These are phyloP conservation scores for Tinea semifulvella DNA, from an alignment of 2,888 invertebrate genomes.

Conservation along the genomic window DNA sequence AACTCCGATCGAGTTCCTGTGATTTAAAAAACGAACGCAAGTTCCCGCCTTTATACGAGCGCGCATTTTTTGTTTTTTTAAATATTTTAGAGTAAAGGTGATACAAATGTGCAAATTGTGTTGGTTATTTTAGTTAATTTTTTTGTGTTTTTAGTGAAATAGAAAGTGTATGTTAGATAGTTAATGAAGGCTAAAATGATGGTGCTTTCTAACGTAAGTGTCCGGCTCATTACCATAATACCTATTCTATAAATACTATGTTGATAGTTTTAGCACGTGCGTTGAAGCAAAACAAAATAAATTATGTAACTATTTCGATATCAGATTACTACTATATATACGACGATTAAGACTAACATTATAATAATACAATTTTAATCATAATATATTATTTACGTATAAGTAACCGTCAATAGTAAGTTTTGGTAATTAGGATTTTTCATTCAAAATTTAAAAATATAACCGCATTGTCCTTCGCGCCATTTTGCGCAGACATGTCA, in stretches of 20 bases:
- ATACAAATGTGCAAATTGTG: background rate
- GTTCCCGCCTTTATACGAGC: constrained; percentile 1
- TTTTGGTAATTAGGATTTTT: too few relatives aligned
- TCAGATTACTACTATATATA: too few relatives aligned
- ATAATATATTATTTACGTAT: too few relatives aligned
- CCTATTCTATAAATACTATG: background rate
- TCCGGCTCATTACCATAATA: constrained; percentile 19
- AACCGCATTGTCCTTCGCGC: too few relatives aligned
- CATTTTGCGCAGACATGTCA: too few relatives aligned
- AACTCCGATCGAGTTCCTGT: constrained; percentile 16
- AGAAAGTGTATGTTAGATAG: constrained; percentile 1
- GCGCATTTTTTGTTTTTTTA: background rate
- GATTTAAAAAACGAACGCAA: constrained; percentile 5
- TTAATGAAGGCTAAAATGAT: constrained; percentile 3
- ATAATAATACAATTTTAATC: too few relatives aligned
- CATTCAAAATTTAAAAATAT: too few relatives aligned
- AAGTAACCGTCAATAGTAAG: too few relatives aligned
- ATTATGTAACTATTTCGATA: too few relatives aligned
- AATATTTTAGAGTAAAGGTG: background rate
- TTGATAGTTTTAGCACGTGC: background rate
- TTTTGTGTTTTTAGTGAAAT: background rate
- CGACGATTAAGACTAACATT: too few relatives aligned
- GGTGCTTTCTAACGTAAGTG: constrained; percentile 14
- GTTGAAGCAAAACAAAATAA: too few relatives aligned
- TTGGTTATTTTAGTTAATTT: constrained; percentile 1